A percentile compares a stretch with the other conserved stretches of the same genome.
phyloP scores from a whole-genome alignment of 2,113 vertebrate genomes.

The Proteles cristata region DNA sequence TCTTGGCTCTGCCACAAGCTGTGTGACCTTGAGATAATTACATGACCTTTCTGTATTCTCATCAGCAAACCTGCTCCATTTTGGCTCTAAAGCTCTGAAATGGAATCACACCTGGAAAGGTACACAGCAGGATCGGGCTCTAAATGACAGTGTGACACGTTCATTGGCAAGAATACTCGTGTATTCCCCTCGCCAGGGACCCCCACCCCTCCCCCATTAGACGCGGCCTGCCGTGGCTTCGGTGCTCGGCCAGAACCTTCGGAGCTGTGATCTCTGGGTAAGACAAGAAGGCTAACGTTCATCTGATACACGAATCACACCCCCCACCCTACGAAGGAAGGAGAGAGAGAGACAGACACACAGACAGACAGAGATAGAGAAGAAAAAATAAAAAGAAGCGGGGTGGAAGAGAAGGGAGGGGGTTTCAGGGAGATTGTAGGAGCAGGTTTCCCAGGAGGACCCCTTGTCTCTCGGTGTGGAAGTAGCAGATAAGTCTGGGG shows the following conservation, averaged over 20 bases:
- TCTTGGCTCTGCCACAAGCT: neutral
- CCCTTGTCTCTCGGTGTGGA: neutral
- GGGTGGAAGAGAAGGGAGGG: neutral
- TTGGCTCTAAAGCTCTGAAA: neutral
- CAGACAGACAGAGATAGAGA: neutral
- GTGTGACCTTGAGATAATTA: neutral
- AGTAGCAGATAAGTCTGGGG: neutral
- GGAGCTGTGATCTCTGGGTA: neutral
- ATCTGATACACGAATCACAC: neutral
- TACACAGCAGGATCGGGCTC: rapidly evolving
- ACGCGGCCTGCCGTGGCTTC: neutral
- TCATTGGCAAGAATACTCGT: rapidly evolving
- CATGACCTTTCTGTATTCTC: neutral
- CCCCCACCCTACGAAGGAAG: neutral
- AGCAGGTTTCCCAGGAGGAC: neutral
- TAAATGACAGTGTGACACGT: rapidly evolving
- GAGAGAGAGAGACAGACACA: neutral
- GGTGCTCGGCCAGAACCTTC: neutral
- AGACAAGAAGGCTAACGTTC: neutral
- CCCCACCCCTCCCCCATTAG: neutral
- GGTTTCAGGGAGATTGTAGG: neutral
- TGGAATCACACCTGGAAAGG: neutral
- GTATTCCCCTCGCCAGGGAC: neutral
- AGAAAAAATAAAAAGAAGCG: neutral
- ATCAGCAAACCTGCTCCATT: neutral